phyloP scores from a whole-genome alignment of 2,888 invertebrate genomes.

The Ditylenchus weischeri region DNA sequence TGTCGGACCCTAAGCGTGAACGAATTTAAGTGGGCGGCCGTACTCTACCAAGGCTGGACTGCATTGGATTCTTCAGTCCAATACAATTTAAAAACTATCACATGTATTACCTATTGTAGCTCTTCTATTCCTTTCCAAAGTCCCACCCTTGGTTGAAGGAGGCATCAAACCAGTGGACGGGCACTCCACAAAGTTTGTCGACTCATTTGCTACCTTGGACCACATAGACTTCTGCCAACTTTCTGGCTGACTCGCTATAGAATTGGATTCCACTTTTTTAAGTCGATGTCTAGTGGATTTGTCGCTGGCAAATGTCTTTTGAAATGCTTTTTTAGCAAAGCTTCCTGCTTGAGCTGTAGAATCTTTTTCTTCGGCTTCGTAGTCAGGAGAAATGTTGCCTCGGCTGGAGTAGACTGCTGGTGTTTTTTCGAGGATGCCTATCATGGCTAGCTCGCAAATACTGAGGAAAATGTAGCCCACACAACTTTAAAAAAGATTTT shows the following conservation, averaged over 20 bases:
- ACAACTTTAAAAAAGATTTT: conserved; percentile 12
- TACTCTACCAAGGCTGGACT: too few relatives aligned
- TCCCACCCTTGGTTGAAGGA: conserved; percentile 1
- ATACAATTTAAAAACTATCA: too few relatives aligned
- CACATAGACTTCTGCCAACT: conserved; percentile 31
- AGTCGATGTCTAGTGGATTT: conserved; percentile 24
- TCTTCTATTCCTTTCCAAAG: conserved; percentile 13
- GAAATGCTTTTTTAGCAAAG: conserved; percentile 31
- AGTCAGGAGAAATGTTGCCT: conserved; percentile 3
- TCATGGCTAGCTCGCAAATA: conserved; percentile 49
- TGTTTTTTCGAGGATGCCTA: conserved; percentile 44
- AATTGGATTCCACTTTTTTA: conserved; percentile 29
- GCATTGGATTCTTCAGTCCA: too few relatives aligned
- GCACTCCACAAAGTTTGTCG: conserved; percentile 48
- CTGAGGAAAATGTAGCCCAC: conserved; percentile 54
- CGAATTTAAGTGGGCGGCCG: too few relatives aligned
- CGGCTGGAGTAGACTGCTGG: conserved; percentile 8
- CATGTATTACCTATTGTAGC: conserved; percentile 18
- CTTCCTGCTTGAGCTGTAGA: neutral
- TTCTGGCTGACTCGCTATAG: conserved; percentile 1
- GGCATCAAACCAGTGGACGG: conserved; percentile 41
- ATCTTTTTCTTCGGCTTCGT: neutral
- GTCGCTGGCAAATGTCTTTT: conserved; percentile 27
- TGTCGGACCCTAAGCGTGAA: too few relatives aligned
- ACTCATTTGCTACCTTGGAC: conserved; percentile 33